A percentile compares a stretch with the other conserved stretches of the same genome.
Conservation (phyloP, 1,140 invertebrate genomes). For the Hyles vespertilio region DNA sequence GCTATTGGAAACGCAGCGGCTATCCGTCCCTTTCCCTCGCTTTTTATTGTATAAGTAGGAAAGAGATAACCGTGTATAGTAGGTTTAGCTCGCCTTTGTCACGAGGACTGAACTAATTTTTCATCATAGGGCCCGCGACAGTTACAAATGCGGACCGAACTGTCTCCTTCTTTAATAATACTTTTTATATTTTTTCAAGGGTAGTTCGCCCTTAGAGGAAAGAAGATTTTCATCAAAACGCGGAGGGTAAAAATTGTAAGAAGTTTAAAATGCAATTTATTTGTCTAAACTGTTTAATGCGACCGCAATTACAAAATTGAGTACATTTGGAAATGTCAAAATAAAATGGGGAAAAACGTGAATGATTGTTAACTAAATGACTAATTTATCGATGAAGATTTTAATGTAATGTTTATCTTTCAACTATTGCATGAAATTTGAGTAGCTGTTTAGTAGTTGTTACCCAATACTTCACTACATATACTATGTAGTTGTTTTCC, state of each 20-base stretch:
- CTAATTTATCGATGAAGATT: too few species aligned
- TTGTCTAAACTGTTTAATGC: constrained; percentile 44
- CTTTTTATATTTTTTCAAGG: constrained; percentile 75
- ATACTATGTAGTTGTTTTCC: too few species aligned
- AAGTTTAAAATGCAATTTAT: constrained; percentile 71
- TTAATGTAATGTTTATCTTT: too few species aligned
- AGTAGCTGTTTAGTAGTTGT: too few species aligned
- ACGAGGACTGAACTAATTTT: constrained; percentile 76
- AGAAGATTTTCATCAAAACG: constrained; percentile 70
- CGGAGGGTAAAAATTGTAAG: constrained; percentile 66
- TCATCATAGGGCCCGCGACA: constrained; percentile 76
- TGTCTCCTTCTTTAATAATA: constrained; percentile 78
- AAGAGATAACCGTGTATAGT: constrained; percentile 56
- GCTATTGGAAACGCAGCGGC: constrained; percentile 65
- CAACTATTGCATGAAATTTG: too few species aligned
- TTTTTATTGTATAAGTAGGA: constrained; percentile 36
- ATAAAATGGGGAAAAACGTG: background rate
- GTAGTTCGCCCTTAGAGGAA: constrained; percentile 67
- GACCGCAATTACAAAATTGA: constrained; percentile 28
- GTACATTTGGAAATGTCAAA: background rate
- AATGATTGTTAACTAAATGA: too few species aligned
- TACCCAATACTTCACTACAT: too few species aligned
- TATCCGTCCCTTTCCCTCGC: constrained; percentile 34
- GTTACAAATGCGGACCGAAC: constrained; percentile 76
- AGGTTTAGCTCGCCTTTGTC: constrained; percentile 71